Percentiles rank a stretch among this genome's conserved stretches.
Conservation (phyloP, 2,113 vertebrate species). For the Gobiocypris rarus region DNA sequence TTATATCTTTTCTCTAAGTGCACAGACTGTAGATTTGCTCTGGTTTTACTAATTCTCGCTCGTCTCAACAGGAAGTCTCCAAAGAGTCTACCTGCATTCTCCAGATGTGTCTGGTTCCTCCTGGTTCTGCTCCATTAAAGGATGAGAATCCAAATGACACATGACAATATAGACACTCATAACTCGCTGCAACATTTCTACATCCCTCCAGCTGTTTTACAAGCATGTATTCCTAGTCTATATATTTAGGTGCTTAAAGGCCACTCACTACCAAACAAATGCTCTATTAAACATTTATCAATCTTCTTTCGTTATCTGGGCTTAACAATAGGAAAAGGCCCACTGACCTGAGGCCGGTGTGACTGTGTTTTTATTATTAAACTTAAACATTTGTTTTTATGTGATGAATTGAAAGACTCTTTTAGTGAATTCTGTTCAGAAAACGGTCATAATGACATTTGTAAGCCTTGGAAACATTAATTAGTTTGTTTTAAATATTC, state of each 20-base stretch:
- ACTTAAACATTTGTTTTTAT: background rate
- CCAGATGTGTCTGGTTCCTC: slow-evolving; percentile 48
- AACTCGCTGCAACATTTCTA: background rate
- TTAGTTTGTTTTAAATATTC: no score
- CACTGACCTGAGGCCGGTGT: background rate
- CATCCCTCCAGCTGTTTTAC: slow-evolving; percentile 27
- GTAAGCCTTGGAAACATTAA: background rate
- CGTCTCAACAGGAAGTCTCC: slow-evolving; percentile 39
- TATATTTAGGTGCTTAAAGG: background rate
- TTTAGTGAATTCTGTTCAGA: background rate
- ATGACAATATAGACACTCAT: slow-evolving; percentile 37
- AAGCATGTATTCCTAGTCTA: background rate
- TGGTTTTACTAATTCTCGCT: slow-evolving; percentile 11
- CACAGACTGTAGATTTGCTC: slow-evolving; percentile 7
- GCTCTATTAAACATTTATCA: background rate
- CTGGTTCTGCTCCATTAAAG: slow-evolving; percentile 55
- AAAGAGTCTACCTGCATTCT: slow-evolving; percentile 25
- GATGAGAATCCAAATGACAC: slow-evolving; percentile 31
- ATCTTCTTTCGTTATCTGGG: no score
- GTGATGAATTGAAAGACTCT: background rate
- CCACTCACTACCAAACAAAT: background rate
- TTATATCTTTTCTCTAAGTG: background rate
- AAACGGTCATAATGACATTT: background rate
- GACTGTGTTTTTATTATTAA: background rate
- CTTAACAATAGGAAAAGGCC: background rate